A percentile compares a stretch with the other conserved stretches of the same genome.
Evolutionary conservation across 1,140 invertebrate genomes (phyloP).

Genomic region (Idris sp.): DNA sequence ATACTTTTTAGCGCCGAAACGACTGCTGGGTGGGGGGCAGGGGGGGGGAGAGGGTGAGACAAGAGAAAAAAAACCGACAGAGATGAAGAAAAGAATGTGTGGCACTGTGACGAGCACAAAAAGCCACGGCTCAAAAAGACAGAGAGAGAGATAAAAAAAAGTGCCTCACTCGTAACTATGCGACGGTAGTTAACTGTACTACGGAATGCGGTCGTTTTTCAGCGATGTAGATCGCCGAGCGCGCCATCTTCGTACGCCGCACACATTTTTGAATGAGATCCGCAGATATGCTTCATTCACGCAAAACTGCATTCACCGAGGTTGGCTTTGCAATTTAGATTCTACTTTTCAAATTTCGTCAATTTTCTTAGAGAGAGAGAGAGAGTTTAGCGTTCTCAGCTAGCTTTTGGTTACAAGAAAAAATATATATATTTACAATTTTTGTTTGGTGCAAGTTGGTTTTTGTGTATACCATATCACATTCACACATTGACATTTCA

Average conservation of each 20-base stretch:
- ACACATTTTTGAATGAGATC: slow-evolving; percentile 7
- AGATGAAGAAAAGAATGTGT: slow-evolving; percentile 48
- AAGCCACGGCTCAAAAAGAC: slow-evolving; percentile 24
- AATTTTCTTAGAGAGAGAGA: too few relatives aligned
- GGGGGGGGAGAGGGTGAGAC: slow-evolving; percentile 20
- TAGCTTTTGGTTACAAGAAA: too few relatives aligned
- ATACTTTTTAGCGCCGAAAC: slow-evolving; percentile 56
- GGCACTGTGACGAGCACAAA: slow-evolving; percentile 36
- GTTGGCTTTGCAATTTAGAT: too few relatives aligned
- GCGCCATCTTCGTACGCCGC: neutral
- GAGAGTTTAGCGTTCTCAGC: too few relatives aligned
- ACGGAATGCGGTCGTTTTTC: slow-evolving; percentile 41
- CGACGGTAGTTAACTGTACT: slow-evolving; percentile 38
- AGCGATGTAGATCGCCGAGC: slow-evolving; percentile 61
- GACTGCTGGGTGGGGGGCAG: slow-evolving; percentile 39
- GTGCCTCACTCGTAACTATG: slow-evolving; percentile 22
- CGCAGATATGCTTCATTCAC: slow-evolving; percentile 12
- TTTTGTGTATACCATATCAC: too few relatives aligned
- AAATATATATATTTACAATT: too few relatives aligned
- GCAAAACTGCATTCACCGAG: too few relatives aligned
- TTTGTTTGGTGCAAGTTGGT: too few relatives aligned
- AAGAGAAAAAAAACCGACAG: slow-evolving; percentile 50
- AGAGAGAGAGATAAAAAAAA: too few relatives aligned
- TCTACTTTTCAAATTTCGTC: too few relatives aligned
- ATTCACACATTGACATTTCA: too few relatives aligned